phyloP scores from a whole-genome alignment of 2,113 vertebrate genomes.

The Coryphaenoides rupestris region DNA sequence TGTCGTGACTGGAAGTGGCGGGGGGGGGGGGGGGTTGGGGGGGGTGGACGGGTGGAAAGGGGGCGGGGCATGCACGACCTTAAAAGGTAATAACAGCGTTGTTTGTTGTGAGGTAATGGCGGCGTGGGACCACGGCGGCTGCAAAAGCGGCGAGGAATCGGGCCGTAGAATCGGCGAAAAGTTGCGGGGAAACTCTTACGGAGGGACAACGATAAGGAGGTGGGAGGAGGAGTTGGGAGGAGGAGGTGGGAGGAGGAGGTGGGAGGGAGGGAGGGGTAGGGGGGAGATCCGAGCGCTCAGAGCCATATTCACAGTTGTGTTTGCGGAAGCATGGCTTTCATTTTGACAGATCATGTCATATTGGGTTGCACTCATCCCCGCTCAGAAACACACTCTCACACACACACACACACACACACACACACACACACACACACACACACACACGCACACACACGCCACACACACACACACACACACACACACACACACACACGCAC shows the following conservation, averaged over 20 bases:
- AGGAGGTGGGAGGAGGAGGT: not conserved
- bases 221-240: not conserved
- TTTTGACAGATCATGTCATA: slow-evolving; percentile 1
- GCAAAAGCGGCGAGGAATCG: slow-evolving; percentile 47
- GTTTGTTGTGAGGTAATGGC: slow-evolving; percentile 39
- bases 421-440: not conserved
- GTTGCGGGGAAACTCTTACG: slow-evolving; percentile 23
- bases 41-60: not conserved
- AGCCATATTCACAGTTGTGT: too few relatives aligned
- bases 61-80: slow-evolving; percentile 11
- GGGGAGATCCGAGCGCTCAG: too few relatives aligned
- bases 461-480: too few relatives aligned
- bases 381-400: too few relatives aligned
- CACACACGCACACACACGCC: not conserved
- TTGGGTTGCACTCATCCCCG: not conserved
- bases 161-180: slow-evolving; percentile 30
- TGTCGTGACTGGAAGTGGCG: slow-evolving; percentile 26
- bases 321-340: too few relatives aligned
- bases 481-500: not conserved
- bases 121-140: too few relatives aligned
- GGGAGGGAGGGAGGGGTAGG: too few relatives aligned
- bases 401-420: slow-evolving; percentile 13
- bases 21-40: not conserved
- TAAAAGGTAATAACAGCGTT: slow-evolving; percentile 51
- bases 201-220: too few relatives aligned